Percentiles rank a stretch among this genome's conserved stretches.
phyloP scores from a whole-genome alignment of 2,888 invertebrate species.

The Gymnoscelis rufifasciata region DNA sequence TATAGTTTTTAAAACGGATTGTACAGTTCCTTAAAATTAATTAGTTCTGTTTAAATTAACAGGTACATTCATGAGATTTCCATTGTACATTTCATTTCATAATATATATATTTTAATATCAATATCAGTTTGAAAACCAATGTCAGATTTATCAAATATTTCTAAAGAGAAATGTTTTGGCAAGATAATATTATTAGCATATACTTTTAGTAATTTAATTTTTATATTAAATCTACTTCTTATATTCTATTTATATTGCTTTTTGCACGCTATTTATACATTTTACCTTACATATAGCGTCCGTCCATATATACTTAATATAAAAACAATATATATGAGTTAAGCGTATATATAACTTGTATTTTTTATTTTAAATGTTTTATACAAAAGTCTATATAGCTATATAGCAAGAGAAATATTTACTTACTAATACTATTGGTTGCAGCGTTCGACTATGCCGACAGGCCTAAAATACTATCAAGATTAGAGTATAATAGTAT shows the following conservation, averaged over 20 bases:
- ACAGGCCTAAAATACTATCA: conserved; percentile 2
- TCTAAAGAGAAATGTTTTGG: conserved; percentile 31
- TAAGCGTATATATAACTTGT: conserved; percentile 8
- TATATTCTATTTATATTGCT: background rate
- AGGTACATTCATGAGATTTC: no score
- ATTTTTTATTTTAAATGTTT: conserved; percentile 1
- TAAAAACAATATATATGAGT: no score
- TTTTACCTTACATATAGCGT: background rate
- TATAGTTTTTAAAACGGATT: no score
- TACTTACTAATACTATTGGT: conserved; percentile 3
- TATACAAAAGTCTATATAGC: background rate
- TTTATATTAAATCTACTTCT: background rate
- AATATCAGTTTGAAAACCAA: background rate
- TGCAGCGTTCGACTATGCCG: conserved; percentile 2
- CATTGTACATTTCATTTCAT: no score
- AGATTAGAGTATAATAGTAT: no score
- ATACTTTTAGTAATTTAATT: background rate
- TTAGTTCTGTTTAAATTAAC: no score
- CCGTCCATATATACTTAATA: no score
- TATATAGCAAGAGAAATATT: background rate
- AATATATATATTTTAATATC: no score
- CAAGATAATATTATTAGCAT: conserved; percentile 36
- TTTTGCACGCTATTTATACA: background rate
- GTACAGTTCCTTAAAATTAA: no score
- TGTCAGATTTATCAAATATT: background rate